Evolutionary conservation across 2,888 invertebrate species (phyloP).

Genomic region (Myathropa florea): DNA sequence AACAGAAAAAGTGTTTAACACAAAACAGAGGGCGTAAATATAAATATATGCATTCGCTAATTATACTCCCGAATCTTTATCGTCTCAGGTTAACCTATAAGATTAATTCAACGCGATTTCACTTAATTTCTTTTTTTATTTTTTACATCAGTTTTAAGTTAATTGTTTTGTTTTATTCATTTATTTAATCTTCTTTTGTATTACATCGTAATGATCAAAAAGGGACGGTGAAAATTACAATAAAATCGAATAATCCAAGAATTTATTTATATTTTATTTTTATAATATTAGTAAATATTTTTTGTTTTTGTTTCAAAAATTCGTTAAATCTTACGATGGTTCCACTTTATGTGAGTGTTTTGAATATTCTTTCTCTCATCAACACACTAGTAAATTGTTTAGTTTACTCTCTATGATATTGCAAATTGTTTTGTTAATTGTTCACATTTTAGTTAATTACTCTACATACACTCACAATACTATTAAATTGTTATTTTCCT

Average conservation of each 20-base stretch:
- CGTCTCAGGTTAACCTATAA: conserved; percentile 20
- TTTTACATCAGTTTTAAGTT: neutral
- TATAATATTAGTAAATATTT: conserved; percentile 64
- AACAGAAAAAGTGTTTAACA: neutral
- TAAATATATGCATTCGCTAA: neutral
- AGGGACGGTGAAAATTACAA: conserved; percentile 81
- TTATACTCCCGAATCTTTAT: neutral
- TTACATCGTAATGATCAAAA: conserved; percentile 75
- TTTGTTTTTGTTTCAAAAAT: conserved; percentile 64
- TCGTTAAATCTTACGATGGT: conserved; percentile 66
- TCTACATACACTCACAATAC: conserved; percentile 56
- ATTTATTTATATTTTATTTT: conserved; percentile 54
- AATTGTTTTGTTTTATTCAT: conserved; percentile 13
- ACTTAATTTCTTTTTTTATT: conserved; percentile 50
- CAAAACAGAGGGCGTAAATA: neutral
- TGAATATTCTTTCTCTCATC: neutral
- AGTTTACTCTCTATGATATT: conserved; percentile 25
- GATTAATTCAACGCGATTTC: conserved; percentile 16
- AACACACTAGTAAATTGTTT: conserved; percentile 8
- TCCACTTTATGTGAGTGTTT: conserved; percentile 35
- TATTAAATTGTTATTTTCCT: conserved; percentile 13
- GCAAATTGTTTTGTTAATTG: conserved; percentile 18
- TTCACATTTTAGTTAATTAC: conserved; percentile 38
- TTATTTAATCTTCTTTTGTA: conserved; percentile 57
- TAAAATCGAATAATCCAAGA: conserved; percentile 77